phyloP scores from a whole-genome alignment of 2,797 vertebrate species.

The Lindbergichthys nudifrons region DNA sequence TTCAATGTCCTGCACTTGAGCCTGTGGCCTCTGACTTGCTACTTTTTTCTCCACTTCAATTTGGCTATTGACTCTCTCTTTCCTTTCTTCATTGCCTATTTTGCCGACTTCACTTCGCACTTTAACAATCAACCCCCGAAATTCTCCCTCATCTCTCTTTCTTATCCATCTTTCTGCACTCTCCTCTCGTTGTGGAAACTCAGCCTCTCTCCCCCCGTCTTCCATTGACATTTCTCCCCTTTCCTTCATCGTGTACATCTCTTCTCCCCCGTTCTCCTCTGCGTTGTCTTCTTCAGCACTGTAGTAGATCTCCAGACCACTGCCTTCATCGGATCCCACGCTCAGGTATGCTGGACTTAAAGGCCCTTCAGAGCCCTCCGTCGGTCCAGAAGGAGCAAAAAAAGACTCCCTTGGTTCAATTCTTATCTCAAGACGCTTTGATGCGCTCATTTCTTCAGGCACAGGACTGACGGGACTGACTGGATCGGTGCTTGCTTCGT shows the following conservation, averaged over 20 bases:
- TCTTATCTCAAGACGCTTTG: background rate
- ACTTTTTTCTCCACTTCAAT: conserved; percentile 1
- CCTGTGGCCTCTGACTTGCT: background rate
- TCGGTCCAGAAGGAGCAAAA: background rate
- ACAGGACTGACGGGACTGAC: background rate
- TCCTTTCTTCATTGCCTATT: background rate
- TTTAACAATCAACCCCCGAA: background rate
- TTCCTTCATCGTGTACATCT: conserved; percentile 9
- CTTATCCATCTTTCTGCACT: background rate
- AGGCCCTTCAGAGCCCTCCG: background rate
- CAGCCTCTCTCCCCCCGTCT: background rate
- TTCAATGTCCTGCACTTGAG: background rate
- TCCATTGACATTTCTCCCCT: background rate
- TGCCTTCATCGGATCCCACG: conserved; percentile 73
- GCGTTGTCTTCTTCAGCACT: conserved; percentile 72
- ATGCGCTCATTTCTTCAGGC: conserved; percentile 14
- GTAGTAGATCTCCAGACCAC: conserved; percentile 69
- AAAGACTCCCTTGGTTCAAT: background rate
- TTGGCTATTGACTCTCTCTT: background rate
- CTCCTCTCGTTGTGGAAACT: background rate
- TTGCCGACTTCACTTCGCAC: background rate
- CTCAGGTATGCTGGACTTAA: conserved; percentile 65
- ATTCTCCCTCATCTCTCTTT: conserved; percentile 1
- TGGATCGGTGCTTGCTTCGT: background rate
- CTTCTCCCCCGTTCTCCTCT: conserved; percentile 43